A percentile compares a stretch with the other conserved stretches of the same genome.
phyloP scores from a whole-genome alignment of 2,797 vertebrate species.

The Pseudocheirus occidentalis region DNA sequence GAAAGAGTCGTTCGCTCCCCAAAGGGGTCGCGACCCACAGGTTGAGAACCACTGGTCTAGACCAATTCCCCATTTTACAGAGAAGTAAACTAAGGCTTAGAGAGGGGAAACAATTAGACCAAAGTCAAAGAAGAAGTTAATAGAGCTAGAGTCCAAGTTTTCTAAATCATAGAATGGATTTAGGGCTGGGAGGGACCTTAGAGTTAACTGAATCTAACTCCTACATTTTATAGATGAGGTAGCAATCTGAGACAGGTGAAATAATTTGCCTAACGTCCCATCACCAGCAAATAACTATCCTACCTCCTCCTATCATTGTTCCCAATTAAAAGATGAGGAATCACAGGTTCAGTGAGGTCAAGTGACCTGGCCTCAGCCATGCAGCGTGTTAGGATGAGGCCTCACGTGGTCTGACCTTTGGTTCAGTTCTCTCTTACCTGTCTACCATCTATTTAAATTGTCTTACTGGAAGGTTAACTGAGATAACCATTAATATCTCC shows the following conservation, averaged over 20 bases:
- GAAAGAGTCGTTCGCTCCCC: no score
- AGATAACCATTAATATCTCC: background rate
- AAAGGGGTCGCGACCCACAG: no score
- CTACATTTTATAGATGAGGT: background rate
- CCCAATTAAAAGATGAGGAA: background rate
- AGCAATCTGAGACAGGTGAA: background rate
- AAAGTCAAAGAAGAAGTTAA: background rate
- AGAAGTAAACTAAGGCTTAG: slow-evolving; percentile 33
- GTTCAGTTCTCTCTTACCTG: background rate
- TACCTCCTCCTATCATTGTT: background rate
- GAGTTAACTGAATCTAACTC: background rate
- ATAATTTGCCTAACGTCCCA: background rate
- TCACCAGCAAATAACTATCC: background rate
- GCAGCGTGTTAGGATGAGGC: background rate
- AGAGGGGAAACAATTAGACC: slow-evolving; percentile 9
- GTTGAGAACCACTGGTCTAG: no score
- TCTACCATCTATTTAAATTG: background rate
- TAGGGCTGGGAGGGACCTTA: background rate
- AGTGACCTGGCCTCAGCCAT: background rate
- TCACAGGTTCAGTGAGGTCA: background rate
- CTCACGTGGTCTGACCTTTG: background rate
- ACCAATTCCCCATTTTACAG: background rate
- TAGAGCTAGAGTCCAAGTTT: background rate
- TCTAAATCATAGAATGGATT: background rate
- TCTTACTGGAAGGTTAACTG: background rate